Evolutionary conservation across 2,113 vertebrate genomes (phyloP).

Genomic region (Sapajus apella): DNA sequence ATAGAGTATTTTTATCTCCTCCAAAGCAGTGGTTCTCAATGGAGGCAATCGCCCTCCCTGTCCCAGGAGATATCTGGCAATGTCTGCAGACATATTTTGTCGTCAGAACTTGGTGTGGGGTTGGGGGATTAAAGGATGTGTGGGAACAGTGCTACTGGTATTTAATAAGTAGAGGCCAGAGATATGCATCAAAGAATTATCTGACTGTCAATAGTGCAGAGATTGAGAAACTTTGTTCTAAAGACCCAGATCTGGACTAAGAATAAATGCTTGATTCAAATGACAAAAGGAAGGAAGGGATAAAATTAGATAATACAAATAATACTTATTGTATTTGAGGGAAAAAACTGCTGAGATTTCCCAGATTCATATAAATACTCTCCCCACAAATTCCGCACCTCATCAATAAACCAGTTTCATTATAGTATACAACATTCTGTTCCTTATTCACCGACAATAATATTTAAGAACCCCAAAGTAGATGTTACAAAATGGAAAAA

Average conservation of each 20-base stretch:
- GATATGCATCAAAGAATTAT: background rate
- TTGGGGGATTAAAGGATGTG: too few species aligned
- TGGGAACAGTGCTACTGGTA: background rate
- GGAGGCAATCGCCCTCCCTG: background rate
- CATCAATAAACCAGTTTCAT: background rate
- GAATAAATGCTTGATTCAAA: background rate
- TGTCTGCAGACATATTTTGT: background rate
- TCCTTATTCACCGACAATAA: background rate
- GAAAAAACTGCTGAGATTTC: background rate
- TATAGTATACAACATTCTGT: background rate
- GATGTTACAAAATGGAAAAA: background rate
- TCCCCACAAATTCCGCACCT: background rate
- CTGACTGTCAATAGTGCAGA: background rate
- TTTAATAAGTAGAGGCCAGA: background rate
- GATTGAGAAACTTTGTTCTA: background rate
- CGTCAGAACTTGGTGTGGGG: rapidly evolving
- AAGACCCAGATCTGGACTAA: background rate
- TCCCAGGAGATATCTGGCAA: background rate
- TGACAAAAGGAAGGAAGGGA: background rate
- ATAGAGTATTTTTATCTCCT: background rate
- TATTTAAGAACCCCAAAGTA: background rate
- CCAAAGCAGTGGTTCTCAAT: background rate
- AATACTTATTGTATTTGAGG: background rate
- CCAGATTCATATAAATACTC: background rate
- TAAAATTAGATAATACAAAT: background rate